phyloP scores from a whole-genome alignment of 2,888 invertebrate species.

The Xestia sexstrigata region DNA sequence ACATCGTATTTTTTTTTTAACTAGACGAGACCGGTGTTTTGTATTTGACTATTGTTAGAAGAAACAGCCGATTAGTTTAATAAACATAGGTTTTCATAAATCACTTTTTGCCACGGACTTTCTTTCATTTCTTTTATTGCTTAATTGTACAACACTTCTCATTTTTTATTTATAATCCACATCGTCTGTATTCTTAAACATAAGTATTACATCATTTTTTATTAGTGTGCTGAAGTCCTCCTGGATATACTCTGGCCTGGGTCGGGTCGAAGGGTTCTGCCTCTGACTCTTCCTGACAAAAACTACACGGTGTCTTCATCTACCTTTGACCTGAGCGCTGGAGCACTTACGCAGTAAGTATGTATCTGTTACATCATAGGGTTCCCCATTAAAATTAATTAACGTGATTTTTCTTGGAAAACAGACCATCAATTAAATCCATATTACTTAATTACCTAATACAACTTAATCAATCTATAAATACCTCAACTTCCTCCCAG shows the following conservation, averaged over 20 bases:
- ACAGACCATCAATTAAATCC: neutral
- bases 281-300: neutral
- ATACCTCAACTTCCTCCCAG: slow-evolving; percentile 43
- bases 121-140: too few relatives aligned
- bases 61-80: too few relatives aligned
- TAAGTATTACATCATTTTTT: neutral
- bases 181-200: neutral
- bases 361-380: neutral
- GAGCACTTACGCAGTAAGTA: neutral
- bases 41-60: too few relatives aligned
- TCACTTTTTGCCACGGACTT: neutral
- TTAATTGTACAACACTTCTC: too few relatives aligned
- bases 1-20: too few relatives aligned
- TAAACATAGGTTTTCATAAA: neutral
- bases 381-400: neutral
- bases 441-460: neutral
- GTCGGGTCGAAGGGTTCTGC: neutral
- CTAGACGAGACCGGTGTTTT: too few relatives aligned
- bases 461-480: slow-evolving; percentile 32
- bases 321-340: neutral
- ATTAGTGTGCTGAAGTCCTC: neutral
- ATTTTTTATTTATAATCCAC: too few relatives aligned
- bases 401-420: neutral
- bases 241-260: neutral
- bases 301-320: neutral